A percentile compares a stretch with the other conserved stretches of the same genome.
Conservation (phyloP, 2,113 vertebrate genomes). For the Taxidea taxus region DNA sequence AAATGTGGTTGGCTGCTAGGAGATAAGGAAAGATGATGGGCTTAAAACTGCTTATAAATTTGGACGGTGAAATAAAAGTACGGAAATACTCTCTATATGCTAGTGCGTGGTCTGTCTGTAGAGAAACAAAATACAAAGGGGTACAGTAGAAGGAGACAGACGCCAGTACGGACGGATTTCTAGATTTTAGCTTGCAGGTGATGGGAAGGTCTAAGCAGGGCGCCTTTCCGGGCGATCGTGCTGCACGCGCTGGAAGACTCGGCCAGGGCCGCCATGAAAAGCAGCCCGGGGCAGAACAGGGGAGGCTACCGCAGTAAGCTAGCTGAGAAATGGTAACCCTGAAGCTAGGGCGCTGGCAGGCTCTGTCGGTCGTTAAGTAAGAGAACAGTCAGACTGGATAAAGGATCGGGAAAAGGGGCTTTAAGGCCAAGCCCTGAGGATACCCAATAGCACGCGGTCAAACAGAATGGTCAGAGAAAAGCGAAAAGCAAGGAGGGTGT, state of each 20-base stretch:
- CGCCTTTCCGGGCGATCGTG: neutral
- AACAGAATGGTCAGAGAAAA: neutral
- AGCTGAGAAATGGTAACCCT: neutral
- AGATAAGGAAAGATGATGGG: neutral
- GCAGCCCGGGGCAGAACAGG: neutral
- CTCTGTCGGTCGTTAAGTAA: neutral
- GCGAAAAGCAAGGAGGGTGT: neutral
- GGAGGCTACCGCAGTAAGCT: neutral
- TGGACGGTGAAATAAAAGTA: neutral
- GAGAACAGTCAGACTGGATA: neutral
- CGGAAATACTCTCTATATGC: neutral
- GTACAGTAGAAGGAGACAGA: neutral
- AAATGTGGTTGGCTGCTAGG: neutral
- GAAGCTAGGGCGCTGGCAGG: neutral
- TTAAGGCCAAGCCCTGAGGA: neutral
- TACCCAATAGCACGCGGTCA: neutral
- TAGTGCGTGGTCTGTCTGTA: neutral
- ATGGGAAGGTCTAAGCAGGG: neutral
- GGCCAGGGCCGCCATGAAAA: neutral
- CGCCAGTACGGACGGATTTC: neutral
- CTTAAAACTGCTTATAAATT: neutral
- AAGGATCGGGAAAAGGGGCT: neutral
- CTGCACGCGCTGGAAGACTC: neutral
- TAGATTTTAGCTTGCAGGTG: neutral
- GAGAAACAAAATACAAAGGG: neutral